These are phyloP conservation scores for Rallus crepitans DNA, from an alignment of 2,797 vertebrate species.

Conservation along the genomic window DNA sequence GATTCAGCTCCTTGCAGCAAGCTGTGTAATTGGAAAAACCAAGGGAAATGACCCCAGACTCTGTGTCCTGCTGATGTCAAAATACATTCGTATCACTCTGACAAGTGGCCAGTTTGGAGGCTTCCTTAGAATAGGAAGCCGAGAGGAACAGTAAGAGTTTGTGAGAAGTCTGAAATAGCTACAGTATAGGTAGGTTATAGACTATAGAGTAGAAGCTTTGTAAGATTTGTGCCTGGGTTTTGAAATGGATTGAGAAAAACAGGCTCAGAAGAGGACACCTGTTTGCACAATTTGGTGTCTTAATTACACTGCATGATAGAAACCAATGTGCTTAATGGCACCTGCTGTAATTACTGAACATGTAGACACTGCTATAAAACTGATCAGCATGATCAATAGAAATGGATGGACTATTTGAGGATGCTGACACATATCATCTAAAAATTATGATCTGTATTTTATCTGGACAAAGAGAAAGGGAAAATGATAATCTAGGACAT, in stretches of 20 bases:
- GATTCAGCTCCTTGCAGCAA: constrained; percentile 79
- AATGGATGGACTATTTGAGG: background rate
- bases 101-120: constrained; percentile 68
- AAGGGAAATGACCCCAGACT: constrained; percentile 73
- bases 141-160: background rate
- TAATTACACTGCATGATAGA: background rate
- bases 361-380: constrained; percentile 50
- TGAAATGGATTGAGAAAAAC: background rate
- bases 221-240: background rate
- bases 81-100: constrained; percentile 75
- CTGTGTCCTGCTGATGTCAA: constrained; percentile 77
- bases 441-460: background rate
- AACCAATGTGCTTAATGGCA: background rate
- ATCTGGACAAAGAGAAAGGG: background rate
- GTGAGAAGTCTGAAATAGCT: background rate
- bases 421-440: background rate
- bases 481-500: background rate
- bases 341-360: constrained; percentile 39
- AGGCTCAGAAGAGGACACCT: background rate
- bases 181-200: background rate
- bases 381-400: constrained; percentile 26
- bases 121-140: constrained; percentile 15
- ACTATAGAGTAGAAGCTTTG: background rate
- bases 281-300: background rate
- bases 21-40: constrained; percentile 79